These are phyloP conservation scores for Alaudala cheleensis DNA, from an alignment of 2,113 vertebrate genomes.

Conservation along the genomic window DNA sequence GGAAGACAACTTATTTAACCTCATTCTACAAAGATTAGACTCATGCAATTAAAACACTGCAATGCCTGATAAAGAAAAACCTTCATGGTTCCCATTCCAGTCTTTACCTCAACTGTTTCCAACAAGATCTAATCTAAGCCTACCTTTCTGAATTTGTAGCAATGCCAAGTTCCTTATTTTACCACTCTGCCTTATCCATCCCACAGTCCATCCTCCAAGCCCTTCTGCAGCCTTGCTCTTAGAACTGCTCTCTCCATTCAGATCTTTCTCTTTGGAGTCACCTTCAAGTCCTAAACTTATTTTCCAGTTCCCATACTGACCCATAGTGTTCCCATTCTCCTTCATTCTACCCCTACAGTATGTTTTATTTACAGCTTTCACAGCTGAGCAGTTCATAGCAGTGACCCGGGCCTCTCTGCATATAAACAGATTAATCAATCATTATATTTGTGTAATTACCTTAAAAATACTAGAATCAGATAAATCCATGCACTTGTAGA, in stretches of 20 bases:
- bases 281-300: not conserved
- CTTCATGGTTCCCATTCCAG: not conserved
- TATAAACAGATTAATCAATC: not conserved
- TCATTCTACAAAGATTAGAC: not conserved
- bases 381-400: not conserved
- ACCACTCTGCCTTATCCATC: not conserved
- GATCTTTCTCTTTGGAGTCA: not conserved
- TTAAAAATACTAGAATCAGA: not conserved
- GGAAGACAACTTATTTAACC: not conserved
- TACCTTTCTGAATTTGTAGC: not conserved
- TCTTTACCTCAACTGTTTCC: not conserved
- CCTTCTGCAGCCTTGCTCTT: not conserved
- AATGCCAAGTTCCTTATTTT: not conserved
- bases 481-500: not conserved
- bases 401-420: not conserved
- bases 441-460: not conserved
- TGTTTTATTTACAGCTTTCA: conserved; percentile 5
- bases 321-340: not conserved
- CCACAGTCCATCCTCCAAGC: not conserved
- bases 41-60: not conserved
- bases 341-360: not conserved
- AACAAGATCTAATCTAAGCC: not conserved
- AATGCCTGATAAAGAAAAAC: not conserved
- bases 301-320: not conserved
- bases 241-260: not conserved